A percentile compares a stretch with the other conserved stretches of the same genome.
These are phyloP conservation scores for Drosophila lutescens DNA, from an alignment of 2,888 invertebrate genomes.

Conservation along the genomic window DNA sequence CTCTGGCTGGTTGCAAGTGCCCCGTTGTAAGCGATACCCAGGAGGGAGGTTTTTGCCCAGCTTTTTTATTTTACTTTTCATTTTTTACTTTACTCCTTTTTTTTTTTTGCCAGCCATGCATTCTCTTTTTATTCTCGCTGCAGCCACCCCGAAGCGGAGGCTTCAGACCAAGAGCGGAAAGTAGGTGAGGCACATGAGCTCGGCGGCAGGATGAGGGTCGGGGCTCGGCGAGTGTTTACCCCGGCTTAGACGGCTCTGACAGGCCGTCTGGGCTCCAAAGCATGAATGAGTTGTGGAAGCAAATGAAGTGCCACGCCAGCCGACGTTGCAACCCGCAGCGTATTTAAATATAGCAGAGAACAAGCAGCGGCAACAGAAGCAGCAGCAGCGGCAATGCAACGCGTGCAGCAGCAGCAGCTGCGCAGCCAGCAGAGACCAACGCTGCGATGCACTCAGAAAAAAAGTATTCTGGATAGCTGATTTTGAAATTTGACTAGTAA, in stretches of 20 bases:
- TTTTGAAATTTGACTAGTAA: too few species aligned
- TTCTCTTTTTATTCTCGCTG: conserved; percentile 38
- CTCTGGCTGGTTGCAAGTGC: conserved; percentile 76
- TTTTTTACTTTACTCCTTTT: conserved; percentile 14
- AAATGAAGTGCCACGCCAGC: conserved; percentile 77
- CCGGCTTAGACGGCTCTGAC: conserved; percentile 71
- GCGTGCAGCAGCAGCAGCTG: conserved; percentile 34
- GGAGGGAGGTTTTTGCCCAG: conserved; percentile 55
- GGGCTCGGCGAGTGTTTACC: conserved; percentile 69
- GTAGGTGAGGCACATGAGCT: conserved; percentile 72
- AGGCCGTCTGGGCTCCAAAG: conserved; percentile 61
- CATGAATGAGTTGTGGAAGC: conserved; percentile 82
- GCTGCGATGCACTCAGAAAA: conserved; percentile 10
- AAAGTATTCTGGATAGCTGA: neutral
- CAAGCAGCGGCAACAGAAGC: conserved; percentile 35
- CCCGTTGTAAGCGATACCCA: conserved; percentile 79
- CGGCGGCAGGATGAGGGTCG: conserved; percentile 37
- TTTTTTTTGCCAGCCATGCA: conserved; percentile 10
- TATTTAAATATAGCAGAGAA: conserved; percentile 74
- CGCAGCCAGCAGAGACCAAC: conserved; percentile 26
- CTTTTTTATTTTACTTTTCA: conserved; percentile 45
- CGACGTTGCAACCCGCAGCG: conserved; percentile 73
- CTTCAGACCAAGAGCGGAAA: conserved; percentile 72
- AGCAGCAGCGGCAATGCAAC: conserved; percentile 32
- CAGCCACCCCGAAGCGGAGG: conserved; percentile 63